Evolutionary conservation across 2,888 invertebrate species (phyloP).

Genomic region (Lasioglossum morio): DNA sequence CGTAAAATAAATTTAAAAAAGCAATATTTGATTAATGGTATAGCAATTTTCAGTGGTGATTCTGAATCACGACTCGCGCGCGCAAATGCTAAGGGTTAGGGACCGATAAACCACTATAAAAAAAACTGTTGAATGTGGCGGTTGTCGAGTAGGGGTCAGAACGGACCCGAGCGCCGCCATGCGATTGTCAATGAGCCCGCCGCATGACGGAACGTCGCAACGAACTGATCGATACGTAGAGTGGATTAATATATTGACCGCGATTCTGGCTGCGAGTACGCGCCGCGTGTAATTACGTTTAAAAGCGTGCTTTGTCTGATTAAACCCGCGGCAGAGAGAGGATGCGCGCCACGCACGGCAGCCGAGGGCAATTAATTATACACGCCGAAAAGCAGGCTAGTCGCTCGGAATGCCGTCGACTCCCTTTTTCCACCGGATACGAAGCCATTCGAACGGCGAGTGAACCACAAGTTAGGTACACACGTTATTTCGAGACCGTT

Average conservation of each 20-base stretch:
- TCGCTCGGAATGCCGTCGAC: neutral
- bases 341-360: constrained; percentile 5
- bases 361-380: constrained; percentile 33
- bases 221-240: neutral
- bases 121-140: neutral
- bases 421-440: neutral
- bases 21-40: no score
- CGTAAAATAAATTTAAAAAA: no score
- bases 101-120: no score
- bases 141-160: neutral
- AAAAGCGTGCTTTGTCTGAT: constrained; percentile 38
- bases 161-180: neutral
- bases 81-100: no score
- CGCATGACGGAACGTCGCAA: neutral
- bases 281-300: constrained; percentile 40
- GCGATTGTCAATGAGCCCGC: neutral
- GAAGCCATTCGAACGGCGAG: neutral
- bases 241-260: constrained; percentile 38
- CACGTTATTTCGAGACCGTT: neutral
- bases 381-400: constrained; percentile 12
- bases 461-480: neutral
- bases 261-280: neutral
- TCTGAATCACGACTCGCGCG: no score
- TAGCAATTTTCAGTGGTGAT: no score
- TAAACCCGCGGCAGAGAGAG: constrained; percentile 2